Evolutionary conservation across 1,140 invertebrate genomes (phyloP), one percentile per base, ranked within the genome.

Genomic region (Solen grandis): DNA sequence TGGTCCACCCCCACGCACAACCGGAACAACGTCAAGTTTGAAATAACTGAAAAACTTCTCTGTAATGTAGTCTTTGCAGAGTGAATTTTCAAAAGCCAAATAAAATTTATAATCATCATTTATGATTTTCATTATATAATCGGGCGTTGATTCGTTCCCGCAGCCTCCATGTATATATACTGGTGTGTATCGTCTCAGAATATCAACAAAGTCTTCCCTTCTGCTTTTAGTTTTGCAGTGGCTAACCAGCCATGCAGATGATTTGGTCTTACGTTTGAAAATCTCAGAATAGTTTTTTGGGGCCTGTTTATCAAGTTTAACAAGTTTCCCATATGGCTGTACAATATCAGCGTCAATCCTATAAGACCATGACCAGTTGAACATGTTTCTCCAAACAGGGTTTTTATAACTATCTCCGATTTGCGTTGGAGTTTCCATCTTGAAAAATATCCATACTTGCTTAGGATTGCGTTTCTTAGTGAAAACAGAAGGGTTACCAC

Each of bases 21-120:
- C 92, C 0, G 96, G 96, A 19, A 96, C 94, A 0, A 95, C 93
- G 38, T 89, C 81, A 13, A 68, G 66, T 22, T 62, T 52, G 25
- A 82, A 79, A 31, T 84, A 68, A 35, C 60, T 35, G 3, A 83
- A 80, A 89, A 97, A 99, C 90, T 99, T 99, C 90, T 99, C 98
- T 0, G 98, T 99, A 59, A 99, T 96, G 90, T 99, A 99, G 92
- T 99, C 97, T 63, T 95, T 94, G 91, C 98, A 99, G 87, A 99
- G 97, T 0, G 97, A 98, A 92, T 99, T 99, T 92, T 93, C 93
- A 81, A 93, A 93, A 10, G 92, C 76, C 8, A 94, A 70, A 75
- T 93, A 93, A 63, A 90, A 91, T 68, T 90, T 90, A 75, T 90
- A 91, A 54, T 86, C 68, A 4, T 72, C 77, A 13, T 66, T 57